A percentile compares a stretch with the other conserved stretches of the same genome.
Conservation (phyloP, 2,113 vertebrate genomes). For the Semnornis frantzii region DNA sequence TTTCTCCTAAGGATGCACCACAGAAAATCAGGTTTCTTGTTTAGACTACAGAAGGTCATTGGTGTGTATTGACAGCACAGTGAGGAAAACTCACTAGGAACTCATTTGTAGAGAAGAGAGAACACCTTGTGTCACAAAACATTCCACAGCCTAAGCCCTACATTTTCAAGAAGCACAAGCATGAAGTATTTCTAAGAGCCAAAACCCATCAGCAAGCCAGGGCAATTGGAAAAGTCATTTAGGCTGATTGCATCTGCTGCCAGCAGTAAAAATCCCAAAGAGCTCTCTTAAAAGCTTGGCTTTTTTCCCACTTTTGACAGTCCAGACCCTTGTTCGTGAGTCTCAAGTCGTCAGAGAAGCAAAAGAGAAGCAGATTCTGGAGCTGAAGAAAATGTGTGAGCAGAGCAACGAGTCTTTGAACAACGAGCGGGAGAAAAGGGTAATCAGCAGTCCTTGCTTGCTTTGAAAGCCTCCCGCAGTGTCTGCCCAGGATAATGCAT, state of each 20-base stretch:
- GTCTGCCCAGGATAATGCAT: background rate
- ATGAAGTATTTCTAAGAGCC: background rate
- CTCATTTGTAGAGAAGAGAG: background rate
- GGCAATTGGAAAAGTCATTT: background rate
- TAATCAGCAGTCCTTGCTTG: slow-evolving; percentile 40
- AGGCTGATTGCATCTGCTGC: background rate
- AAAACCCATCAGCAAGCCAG: background rate
- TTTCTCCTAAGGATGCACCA: background rate
- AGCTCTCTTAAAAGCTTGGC: slow-evolving; percentile 14
- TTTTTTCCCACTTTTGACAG: slow-evolving; percentile 76
- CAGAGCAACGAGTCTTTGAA: slow-evolving; percentile 86
- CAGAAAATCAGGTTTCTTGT: background rate
- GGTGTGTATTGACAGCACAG: background rate
- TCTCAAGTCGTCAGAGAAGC: slow-evolving; percentile 89
- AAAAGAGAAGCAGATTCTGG: slow-evolving; percentile 92
- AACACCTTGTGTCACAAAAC: background rate
- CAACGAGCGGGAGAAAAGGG: slow-evolving; percentile 96
- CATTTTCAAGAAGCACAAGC: background rate
- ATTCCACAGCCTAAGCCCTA: background rate
- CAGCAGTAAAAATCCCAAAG: background rate
- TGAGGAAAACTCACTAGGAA: background rate
- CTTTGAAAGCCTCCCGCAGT: background rate
- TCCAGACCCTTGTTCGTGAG: slow-evolving; percentile 90
- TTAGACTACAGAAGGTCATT: background rate
- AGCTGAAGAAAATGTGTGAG: slow-evolving; percentile 92